Evolutionary conservation across 2,888 invertebrate species (phyloP), one percentile per base, ranked within the genome.

Genomic region (Thecocarcelia acutangulata): DNA sequence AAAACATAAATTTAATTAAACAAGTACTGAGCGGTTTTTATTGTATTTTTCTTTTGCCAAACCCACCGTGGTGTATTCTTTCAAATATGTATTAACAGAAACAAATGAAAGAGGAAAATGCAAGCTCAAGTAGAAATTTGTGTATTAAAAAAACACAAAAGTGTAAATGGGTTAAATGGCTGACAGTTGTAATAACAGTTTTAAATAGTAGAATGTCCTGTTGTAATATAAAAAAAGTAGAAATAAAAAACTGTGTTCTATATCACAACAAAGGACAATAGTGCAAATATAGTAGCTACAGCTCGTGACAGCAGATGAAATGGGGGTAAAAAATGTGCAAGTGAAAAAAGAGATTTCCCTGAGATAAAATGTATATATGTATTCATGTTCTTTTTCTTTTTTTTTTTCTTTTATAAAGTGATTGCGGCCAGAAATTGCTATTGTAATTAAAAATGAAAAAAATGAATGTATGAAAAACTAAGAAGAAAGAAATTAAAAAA

Each of bases 101-200:
- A 58, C 48, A 59, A 50, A 28, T 56, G 56, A 54, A 54, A 56
- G 17, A 52, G 28, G 28, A 42, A 56, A 64, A 54, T 56, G 37
- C 52, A 44, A 52, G n/a, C 42, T 42, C 42, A 37, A 64, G 46
- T 37, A 54, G 56, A 64, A 74, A 64, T 74, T 64, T 74, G 44
- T 54, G 21, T 33, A 52, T 52, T 40, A 4, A 72, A 24, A 33
- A 24, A 3, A 17, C 15, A 15, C 13, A 44, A 70, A 54, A 56
- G 66, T 78, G 70, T 82, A 82, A 82, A 82, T 82, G 70, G 82
- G 82, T 82, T 82, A 82, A 82, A 78, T 78, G 82, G 82, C 77
- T 78, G 82, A 74, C 77, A 82, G 69, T 78, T 52, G 64, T 77
- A 81, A 77, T 77, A 77, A 77, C 74, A 82, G 44, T 69, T 82